Conservation (phyloP, 2,888 invertebrate genomes). For the Harpalus rubripes region DNA sequence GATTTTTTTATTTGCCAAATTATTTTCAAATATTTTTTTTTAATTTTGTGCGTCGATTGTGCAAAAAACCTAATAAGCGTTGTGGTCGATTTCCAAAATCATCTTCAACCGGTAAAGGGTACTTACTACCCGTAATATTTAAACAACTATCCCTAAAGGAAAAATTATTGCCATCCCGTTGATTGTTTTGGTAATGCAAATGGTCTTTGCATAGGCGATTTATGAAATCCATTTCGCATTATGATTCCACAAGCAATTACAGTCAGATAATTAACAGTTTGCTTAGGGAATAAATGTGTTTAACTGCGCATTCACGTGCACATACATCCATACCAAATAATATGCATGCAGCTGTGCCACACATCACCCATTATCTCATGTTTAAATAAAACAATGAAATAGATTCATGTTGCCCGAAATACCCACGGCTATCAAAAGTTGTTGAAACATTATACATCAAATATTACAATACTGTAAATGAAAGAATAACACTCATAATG, state of each 20-base stretch:
- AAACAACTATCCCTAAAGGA: background rate
- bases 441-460: background rate
- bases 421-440: background rate
- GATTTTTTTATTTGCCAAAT: no score
- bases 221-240: constrained; percentile 46
- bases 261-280: constrained; percentile 48
- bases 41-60: no score
- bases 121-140: no score
- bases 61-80: no score
- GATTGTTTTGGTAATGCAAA: background rate
- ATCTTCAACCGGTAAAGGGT: no score
- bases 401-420: background rate
- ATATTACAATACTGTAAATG: background rate
- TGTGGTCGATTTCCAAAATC: no score
- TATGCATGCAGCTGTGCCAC: background rate
- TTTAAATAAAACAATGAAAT: background rate
- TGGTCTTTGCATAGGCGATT: background rate
- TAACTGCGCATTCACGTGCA: constrained; percentile 26
- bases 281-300: constrained; percentile 49
- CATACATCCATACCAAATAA: constrained; percentile 37
- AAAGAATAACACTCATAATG: no score
- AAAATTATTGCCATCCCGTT: constrained; percentile 6
- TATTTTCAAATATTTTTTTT: no score
- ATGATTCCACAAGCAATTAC: constrained; percentile 43
- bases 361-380: background rate